A percentile compares a stretch with the other conserved stretches of the same genome.
Conservation (phyloP, 2,888 invertebrate species). For the Philereme transversata region DNA sequence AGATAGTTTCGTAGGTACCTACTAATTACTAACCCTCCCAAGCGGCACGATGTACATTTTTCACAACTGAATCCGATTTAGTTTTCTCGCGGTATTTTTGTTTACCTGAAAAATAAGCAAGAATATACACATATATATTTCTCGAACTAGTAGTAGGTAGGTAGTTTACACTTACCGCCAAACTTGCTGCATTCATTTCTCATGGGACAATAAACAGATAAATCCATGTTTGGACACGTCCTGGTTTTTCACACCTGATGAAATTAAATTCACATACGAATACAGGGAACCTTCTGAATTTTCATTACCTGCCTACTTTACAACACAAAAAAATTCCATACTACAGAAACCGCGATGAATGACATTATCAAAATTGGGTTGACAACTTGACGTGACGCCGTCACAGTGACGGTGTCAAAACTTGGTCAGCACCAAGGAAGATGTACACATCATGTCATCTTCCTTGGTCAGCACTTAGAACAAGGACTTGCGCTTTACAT, state of each 20-base stretch:
- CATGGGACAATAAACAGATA: slow-evolving; percentile 47
- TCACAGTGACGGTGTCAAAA: too few relatives aligned
- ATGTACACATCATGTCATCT: too few relatives aligned
- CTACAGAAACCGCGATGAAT: too few relatives aligned
- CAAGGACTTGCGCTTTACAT: too few relatives aligned
- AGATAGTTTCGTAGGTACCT: not conserved
- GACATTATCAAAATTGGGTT: too few relatives aligned
- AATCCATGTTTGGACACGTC: slow-evolving; percentile 43
- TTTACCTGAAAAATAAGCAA: slow-evolving; percentile 15
- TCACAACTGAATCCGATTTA: slow-evolving; percentile 26
- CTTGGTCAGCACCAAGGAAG: too few relatives aligned
- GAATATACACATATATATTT: not conserved
- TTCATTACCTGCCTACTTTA: too few relatives aligned
- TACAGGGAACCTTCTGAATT: not conserved
- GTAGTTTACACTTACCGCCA: slow-evolving; percentile 38
- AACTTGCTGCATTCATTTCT: slow-evolving; percentile 57
- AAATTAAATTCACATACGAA: not conserved
- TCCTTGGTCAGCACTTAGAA: too few relatives aligned
- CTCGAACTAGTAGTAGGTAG: not conserved
- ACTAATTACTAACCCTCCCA: slow-evolving; percentile 35
- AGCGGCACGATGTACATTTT: slow-evolving; percentile 14
- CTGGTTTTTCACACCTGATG: not conserved
- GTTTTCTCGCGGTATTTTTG: slow-evolving; percentile 3
- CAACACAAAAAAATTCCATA: too few relatives aligned
- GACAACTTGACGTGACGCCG: too few relatives aligned